A percentile compares a stretch with the other conserved stretches of the same genome.
Conservation (phyloP, 1,140 invertebrate species). For the Pseudomyrmex dendroicus region DNA sequence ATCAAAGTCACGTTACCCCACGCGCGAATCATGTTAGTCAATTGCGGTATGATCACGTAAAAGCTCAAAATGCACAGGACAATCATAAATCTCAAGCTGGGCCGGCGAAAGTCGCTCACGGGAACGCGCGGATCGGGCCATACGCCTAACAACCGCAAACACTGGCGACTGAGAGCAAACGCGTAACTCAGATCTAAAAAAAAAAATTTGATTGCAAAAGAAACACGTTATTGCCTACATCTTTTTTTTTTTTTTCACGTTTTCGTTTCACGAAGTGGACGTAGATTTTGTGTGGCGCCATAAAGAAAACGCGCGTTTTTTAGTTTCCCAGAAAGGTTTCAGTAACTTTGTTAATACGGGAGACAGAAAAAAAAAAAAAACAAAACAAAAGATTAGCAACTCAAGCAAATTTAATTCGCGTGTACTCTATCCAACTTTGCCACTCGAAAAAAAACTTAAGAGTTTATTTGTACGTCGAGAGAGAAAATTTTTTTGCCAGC, state of each 20-base stretch:
- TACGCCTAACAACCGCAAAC: neutral
- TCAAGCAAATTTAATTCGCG: slow-evolving; percentile 1
- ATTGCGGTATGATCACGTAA: slow-evolving; percentile 9
- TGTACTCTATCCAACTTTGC: neutral
- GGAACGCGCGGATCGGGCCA: too few relatives aligned
- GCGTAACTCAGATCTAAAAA: slow-evolving; percentile 12
- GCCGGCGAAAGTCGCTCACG: neutral
- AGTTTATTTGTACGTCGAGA: neutral
- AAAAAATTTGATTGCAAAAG: neutral
- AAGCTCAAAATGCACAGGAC: neutral
- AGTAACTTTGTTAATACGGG: too few relatives aligned
- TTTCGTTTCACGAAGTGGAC: too few relatives aligned
- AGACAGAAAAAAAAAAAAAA: too few relatives aligned
- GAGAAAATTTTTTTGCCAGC: slow-evolving; percentile 2
- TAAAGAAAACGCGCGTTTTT: too few relatives aligned
- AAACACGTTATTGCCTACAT: neutral
- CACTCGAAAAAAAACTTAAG: neutral
- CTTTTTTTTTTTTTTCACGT: too few relatives aligned
- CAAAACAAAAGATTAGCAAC: neutral
- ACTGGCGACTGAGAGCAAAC: neutral
- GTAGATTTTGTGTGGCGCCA: too few relatives aligned
- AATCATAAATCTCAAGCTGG: neutral
- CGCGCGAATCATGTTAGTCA: neutral
- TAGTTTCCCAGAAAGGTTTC: too few relatives aligned
- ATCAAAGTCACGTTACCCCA: slow-evolving; percentile 5